Conservation (phyloP, 1,140 invertebrate species). For the Drosophila sproati region DNA sequence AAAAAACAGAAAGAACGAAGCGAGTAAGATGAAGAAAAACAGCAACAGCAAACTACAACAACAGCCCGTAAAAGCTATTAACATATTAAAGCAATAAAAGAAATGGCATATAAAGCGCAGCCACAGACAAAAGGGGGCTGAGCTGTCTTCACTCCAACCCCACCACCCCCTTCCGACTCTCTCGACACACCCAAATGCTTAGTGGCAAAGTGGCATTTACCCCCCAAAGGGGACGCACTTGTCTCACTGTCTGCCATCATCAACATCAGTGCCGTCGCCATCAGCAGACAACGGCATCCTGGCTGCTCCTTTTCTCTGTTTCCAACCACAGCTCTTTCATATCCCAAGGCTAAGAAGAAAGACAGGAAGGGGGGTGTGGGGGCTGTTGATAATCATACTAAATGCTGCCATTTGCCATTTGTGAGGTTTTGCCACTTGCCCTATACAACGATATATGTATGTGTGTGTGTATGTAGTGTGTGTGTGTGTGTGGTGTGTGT, state of each 20-base stretch:
- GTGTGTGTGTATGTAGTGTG: too few species aligned
- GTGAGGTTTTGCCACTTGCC: slow-evolving; percentile 84
- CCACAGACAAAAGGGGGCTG: slow-evolving; percentile 44
- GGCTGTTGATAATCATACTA: slow-evolving; percentile 77
- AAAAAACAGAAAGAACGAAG: slow-evolving; percentile 23
- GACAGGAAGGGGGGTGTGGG: neutral
- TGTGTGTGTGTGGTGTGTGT: slow-evolving; percentile 20
- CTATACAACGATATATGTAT: slow-evolving; percentile 53
- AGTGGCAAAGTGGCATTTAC: slow-evolving; percentile 74
- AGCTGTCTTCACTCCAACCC: neutral
- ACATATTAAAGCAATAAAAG: slow-evolving; percentile 84
- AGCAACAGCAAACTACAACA: slow-evolving; percentile 43
- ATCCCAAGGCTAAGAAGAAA: neutral
- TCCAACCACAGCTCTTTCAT: slow-evolving; percentile 16
- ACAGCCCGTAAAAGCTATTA: slow-evolving; percentile 70
- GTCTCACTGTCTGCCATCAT: slow-evolving; percentile 43
- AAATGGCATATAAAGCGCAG: slow-evolving; percentile 80
- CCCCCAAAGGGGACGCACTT: slow-evolving; percentile 45
- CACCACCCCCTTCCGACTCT: neutral
- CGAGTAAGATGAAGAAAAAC: slow-evolving; percentile 45
- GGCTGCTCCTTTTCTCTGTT: slow-evolving; percentile 13
- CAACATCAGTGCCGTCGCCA: slow-evolving; percentile 54
- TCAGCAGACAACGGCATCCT: slow-evolving; percentile 17
- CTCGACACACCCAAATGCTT: slow-evolving; percentile 69
- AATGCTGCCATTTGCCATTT: slow-evolving; percentile 84